Evolutionary conservation across 2,113 vertebrate genomes (phyloP).

Genomic region (Mormyrus iriodes): DNA sequence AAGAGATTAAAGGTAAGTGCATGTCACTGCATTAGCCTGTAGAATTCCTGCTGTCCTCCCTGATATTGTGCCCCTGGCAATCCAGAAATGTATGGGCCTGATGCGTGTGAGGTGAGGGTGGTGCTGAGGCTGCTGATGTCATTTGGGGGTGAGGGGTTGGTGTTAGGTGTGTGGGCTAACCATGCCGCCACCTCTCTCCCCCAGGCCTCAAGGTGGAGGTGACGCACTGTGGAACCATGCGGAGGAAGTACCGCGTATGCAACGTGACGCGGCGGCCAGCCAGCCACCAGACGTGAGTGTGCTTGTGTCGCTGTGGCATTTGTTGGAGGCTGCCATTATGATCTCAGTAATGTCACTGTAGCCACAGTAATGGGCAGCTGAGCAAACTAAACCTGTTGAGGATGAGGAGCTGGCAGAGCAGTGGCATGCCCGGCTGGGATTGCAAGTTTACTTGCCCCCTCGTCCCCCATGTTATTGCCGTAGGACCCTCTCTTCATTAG

Average conservation of each 20-base stretch:
- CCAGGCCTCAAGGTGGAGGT: conserved; percentile 98
- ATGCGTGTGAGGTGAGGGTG: background rate
- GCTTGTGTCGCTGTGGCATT: background rate
- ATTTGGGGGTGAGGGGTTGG: background rate
- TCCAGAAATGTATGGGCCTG: background rate
- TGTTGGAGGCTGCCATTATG: background rate
- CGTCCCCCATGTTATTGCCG: background rate
- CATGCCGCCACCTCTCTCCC: conserved; percentile 4
- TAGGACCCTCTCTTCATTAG: background rate
- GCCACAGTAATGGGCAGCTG: background rate
- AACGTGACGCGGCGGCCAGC: conserved; percentile 94
- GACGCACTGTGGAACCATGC: conserved; percentile 98
- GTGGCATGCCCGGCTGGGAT: background rate
- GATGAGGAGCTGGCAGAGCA: background rate
- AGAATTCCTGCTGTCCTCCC: background rate
- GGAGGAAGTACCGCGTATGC: conserved; percentile 96
- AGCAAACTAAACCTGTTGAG: background rate
- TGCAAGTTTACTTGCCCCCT: background rate
- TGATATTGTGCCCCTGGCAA: background rate
- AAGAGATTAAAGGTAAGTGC: conserved; percentile 95
- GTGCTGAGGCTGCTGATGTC: background rate
- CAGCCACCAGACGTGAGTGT: conserved; percentile 96
- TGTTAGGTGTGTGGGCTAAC: background rate
- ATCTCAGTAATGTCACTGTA: conserved; percentile 3
- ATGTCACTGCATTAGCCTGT: no score